Percentiles rank a stretch among this genome's conserved stretches.
These are phyloP conservation scores for Drosophila neotestacea DNA, from an alignment of 2,888 invertebrate genomes.

Conservation along the genomic window DNA sequence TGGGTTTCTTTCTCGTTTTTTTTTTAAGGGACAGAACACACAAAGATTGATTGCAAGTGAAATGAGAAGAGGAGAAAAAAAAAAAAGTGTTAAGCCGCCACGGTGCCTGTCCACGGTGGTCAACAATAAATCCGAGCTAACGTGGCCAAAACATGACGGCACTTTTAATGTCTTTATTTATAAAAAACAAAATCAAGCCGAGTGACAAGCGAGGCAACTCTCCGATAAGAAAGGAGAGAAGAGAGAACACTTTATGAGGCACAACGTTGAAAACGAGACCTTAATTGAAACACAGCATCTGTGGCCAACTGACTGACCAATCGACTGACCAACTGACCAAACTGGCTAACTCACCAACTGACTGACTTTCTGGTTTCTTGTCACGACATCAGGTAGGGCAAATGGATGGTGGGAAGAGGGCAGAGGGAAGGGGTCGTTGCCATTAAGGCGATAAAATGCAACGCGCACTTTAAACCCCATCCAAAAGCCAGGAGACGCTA, in stretches of 20 bases:
- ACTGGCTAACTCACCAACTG: slow-evolving; percentile 15
- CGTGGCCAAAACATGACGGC: slow-evolving; percentile 68
- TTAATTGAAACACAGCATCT: slow-evolving; percentile 49
- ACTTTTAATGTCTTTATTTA: slow-evolving; percentile 80
- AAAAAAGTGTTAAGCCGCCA: slow-evolving; percentile 67
- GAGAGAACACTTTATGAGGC: slow-evolving; percentile 50
- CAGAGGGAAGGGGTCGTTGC: slow-evolving; percentile 36
- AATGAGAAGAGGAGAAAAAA: slow-evolving; percentile 59
- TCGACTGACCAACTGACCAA: slow-evolving; percentile 4
- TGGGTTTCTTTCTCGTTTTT: neutral
- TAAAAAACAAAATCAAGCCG: slow-evolving; percentile 76
- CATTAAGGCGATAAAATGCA: slow-evolving; percentile 82
- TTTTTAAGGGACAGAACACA: slow-evolving; percentile 13
- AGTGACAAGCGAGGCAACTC: slow-evolving; percentile 65
- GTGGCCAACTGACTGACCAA: slow-evolving; percentile 4
- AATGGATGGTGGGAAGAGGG: neutral
- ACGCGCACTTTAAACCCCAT: slow-evolving; percentile 62
- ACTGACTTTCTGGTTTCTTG: slow-evolving; percentile 8
- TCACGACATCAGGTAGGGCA: slow-evolving; percentile 11
- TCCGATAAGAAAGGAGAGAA: slow-evolving; percentile 58
- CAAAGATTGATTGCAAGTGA: slow-evolving; percentile 78
- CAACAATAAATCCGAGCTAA: slow-evolving; percentile 72
- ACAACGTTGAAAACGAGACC: slow-evolving; percentile 32
- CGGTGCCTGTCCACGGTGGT: slow-evolving; percentile 66
- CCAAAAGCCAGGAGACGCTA: slow-evolving; percentile 60